Evolutionary conservation across 2,888 invertebrate species (phyloP), one percentile per base, ranked within the genome.

Genomic region (Disparrhopalites patrizii): DNA sequence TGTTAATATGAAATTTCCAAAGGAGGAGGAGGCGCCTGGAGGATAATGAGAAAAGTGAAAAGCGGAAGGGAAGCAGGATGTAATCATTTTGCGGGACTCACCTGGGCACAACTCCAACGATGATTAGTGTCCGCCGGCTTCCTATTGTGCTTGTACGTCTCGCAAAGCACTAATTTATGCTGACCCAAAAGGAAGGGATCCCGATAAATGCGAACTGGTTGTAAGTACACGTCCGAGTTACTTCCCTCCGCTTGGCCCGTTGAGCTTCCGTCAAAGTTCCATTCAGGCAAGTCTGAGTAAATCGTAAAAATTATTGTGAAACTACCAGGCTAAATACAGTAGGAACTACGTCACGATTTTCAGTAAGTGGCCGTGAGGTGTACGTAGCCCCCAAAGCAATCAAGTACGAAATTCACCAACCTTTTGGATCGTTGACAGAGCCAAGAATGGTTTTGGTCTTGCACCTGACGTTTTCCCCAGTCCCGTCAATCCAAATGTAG

Each of bases 211-310:
- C 94, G 93, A 23, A 93, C 90, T 0, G 97, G 95, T 74, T 87
- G 84, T 50, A 97, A 82, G 81, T 88, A 95, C 40, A 93, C 90
- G 77, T 98, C 97, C 0, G 93, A 91, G 79, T 93, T 93, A 75
- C 84, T 85, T 1, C 93, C 93, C 73, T 89, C 86, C 0, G 93
- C 90, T 79, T 95, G 94, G 61, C 88, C 88, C 0, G 93, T 93
- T 0, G 93, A 94, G 78, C 93, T 93, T 69, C 95, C 95, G 79
- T 95, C 94, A 79, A 89, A 95, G 77, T 93, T 94, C 95, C 95
- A 95, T 62, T 87, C 81, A 1, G 94, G 94, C 13, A 67, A 23
- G 31, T 68, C 67, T 67, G 47, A 51, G 25, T 51, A 51, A 51
- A 23, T 25, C 5, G 25, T 10, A 23, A 27, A 51, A 7, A 51